Evolutionary conservation across 2,113 vertebrate species (phyloP), one percentile per base, ranked within the genome.

Genomic region (Ivindomyrus marchei): DNA sequence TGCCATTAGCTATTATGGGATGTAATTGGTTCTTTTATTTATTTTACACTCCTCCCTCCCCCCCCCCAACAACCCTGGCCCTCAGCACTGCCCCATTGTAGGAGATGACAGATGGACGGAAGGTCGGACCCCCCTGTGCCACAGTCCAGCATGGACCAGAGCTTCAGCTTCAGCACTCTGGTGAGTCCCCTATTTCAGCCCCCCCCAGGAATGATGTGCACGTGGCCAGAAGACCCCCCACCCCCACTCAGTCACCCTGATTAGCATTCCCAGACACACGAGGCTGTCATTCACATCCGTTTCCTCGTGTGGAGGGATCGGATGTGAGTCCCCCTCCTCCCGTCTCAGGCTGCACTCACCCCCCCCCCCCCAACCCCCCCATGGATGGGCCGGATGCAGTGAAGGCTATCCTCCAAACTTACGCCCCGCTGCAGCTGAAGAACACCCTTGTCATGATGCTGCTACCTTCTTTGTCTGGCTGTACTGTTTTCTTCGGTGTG

Each of bases 251-350:
- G 88, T 94, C 92, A 92, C 24, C 86, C 15, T 49, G 70, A 92
- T 94, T 93, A 92, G 84, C 90, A 93, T 93, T 91, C 91, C 88
- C 88, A 85, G 45, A 77, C 92, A 90, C 92, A 91, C 84, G 3
- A 90, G 85, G 66, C 89, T 74, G 89, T 91, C 92, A 94, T 92
- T 92, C 88, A 91, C 92, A 92, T 91, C 90, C 90, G 87, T 90
- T 88, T 90, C 89, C n/a, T 31, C n/a, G 7, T 7, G 66, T 90
- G 90, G 85, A 88, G 91, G 87, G 46, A 91, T 89, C 31, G 87
- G 93, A 92, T 93, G 89, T 80, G 84, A 90, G 19, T 86, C 49
- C 90, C 90, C 90, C 62, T 21, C 53, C 17, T 21, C 53, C 53
- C 4, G 1, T 17, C 53, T 17, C 17, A 5, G 17, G 17, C 53